Conservation (phyloP, 2,113 vertebrate genomes). For the Uropsilus gracilis region DNA sequence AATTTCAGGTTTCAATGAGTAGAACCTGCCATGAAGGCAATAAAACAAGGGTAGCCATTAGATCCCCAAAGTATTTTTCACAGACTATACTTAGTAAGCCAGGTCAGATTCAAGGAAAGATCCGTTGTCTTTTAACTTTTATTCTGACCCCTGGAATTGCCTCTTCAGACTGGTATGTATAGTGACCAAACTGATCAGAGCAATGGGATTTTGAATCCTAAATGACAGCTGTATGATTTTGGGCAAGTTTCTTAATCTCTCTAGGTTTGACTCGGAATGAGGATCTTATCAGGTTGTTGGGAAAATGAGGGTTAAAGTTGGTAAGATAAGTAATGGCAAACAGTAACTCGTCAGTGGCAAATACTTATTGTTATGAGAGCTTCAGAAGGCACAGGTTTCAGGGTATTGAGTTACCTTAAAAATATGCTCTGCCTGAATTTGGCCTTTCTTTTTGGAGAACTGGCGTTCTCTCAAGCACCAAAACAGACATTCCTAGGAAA, state of each 20-base stretch:
- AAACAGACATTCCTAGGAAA: not conserved
- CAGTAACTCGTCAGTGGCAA: not conserved
- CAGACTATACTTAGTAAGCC: not conserved
- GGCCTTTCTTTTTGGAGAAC: not conserved
- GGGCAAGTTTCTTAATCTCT: not conserved
- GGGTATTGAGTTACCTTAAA: constrained; percentile 5
- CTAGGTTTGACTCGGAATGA: not conserved
- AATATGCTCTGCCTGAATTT: not conserved
- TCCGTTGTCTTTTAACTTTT: not conserved
- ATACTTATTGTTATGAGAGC: not conserved
- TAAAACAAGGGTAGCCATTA: not conserved
- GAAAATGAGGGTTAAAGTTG: not conserved
- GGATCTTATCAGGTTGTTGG: not conserved
- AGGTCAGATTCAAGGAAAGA: not conserved
- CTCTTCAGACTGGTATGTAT: not conserved
- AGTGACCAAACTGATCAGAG: not conserved
- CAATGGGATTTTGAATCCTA: not conserved
- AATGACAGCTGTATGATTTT: not conserved
- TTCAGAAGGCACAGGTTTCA: not conserved
- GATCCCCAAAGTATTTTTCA: not conserved
- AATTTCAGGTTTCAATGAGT: not conserved
- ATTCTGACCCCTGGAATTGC: not conserved
- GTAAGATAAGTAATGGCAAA: not conserved
- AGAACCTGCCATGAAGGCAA: not conserved
- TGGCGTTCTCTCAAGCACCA: not conserved